These are phyloP conservation scores for Choloepus hoffmanni DNA, from an alignment of 2,113 vertebrate species.

Conservation along the genomic window DNA sequence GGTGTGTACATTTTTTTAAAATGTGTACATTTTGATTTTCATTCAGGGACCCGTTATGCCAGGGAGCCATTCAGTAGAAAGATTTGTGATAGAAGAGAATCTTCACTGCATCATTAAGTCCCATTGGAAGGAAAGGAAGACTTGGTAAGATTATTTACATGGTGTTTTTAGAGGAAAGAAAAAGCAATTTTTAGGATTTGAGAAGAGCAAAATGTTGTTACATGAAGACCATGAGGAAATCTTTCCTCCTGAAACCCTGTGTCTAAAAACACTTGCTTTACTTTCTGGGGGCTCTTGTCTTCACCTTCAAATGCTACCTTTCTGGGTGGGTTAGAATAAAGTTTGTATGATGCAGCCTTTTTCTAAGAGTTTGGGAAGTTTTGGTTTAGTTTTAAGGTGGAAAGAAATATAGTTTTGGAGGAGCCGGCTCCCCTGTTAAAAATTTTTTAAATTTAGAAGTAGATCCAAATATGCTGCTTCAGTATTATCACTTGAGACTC, in stretches of 20 bases:
- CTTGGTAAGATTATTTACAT: conserved; percentile 89
- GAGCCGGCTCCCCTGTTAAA: not conserved
- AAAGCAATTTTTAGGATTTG: not conserved
- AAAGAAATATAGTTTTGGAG: conserved; percentile 3
- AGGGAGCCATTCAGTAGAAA: conserved; percentile 97
- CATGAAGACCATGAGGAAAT: not conserved
- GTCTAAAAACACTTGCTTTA: not conserved
- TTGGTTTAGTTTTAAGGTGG: conserved; percentile 27
- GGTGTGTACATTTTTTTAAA: not conserved
- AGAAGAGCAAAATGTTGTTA: not conserved
- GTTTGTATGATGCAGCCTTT: not conserved
- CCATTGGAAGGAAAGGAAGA: conserved; percentile 98
- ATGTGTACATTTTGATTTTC: conserved; percentile 31
- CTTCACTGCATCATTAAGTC: conserved; percentile 98
- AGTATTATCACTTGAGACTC: conserved; percentile 3
- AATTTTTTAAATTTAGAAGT: conserved; percentile 20
- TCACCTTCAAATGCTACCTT: conserved; percentile 25
- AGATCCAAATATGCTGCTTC: conserved; percentile 22
- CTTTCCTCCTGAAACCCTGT: not conserved
- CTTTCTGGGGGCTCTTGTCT: not conserved
- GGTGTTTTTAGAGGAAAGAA: not conserved
- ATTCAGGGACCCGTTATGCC: conserved; percentile 98
- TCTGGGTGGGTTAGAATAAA: not conserved
- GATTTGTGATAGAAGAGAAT: conserved; percentile 98
- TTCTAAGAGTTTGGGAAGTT: conserved; percentile 5